A percentile compares a stretch with the other conserved stretches of the same genome.
Evolutionary conservation across 1,140 invertebrate species (phyloP).

Genomic region (Belonocnema kinseyi): DNA sequence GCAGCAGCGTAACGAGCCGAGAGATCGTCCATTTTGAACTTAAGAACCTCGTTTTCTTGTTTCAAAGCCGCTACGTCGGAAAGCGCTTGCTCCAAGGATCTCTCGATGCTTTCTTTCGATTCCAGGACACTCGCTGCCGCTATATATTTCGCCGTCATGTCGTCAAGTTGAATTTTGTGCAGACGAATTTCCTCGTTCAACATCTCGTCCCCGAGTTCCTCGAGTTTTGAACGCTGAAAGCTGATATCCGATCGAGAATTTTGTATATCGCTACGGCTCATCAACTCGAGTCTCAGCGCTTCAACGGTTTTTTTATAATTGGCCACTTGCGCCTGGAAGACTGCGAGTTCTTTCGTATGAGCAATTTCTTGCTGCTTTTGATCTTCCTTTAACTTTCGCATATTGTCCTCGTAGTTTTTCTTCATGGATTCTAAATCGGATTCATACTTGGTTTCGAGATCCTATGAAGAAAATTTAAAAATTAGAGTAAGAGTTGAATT

Average conservation of each 20-base stretch:
- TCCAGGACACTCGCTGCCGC: slow-evolving; percentile 63
- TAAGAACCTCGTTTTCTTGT: slow-evolving; percentile 63
- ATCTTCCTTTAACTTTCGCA: slow-evolving; percentile 59
- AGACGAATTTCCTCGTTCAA: slow-evolving; percentile 65
- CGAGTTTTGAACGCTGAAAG: slow-evolving; percentile 2
- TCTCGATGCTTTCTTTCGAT: slow-evolving; percentile 68
- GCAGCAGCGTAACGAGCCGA: slow-evolving; percentile 59
- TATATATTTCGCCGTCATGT: slow-evolving; percentile 68
- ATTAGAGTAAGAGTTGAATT: neutral
- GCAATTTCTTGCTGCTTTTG: slow-evolving; percentile 64
- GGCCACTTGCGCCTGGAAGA: slow-evolving; percentile 65
- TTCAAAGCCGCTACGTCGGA: slow-evolving; percentile 58
- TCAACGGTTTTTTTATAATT: slow-evolving; percentile 69
- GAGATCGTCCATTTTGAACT: slow-evolving; percentile 64
- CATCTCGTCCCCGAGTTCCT: slow-evolving; percentile 52
- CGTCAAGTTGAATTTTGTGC: slow-evolving; percentile 66
- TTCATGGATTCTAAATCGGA: slow-evolving; percentile 55
- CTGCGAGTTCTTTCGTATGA: slow-evolving; percentile 68
- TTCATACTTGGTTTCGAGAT: slow-evolving; percentile 56
- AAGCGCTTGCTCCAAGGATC: slow-evolving; percentile 64
- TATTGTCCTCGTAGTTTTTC: slow-evolving; percentile 59
- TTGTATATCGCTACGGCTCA: neutral
- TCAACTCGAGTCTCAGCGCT: slow-evolving; percentile 54
- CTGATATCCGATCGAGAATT: neutral
- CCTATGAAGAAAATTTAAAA: slow-evolving; percentile 46